Evolutionary conservation across 2,888 invertebrate species (phyloP).

Genomic region (Plebejus melissa): DNA sequence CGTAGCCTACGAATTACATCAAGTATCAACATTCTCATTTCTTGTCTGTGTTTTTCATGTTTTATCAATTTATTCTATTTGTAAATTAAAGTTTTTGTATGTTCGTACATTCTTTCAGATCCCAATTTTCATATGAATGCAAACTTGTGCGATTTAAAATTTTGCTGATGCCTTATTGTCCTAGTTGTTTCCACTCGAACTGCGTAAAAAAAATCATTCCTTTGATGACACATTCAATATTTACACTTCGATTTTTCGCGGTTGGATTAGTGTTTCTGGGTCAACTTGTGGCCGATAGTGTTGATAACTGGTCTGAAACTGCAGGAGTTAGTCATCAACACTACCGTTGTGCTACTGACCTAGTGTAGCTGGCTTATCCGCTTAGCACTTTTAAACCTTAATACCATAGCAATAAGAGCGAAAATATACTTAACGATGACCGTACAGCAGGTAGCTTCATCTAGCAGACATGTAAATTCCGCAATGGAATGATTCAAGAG

Average conservation of each 20-base stretch:
- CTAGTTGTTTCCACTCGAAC: not conserved
- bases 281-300: not conserved
- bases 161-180: not conserved
- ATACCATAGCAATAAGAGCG: not conserved
- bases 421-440: not conserved
- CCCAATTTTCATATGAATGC: no score
- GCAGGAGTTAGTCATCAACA: not conserved
- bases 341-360: not conserved
- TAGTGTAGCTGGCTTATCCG: no score
- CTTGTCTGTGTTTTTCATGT: no score
- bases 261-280: not conserved
- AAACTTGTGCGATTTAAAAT: not conserved
- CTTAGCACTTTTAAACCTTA: not conserved
- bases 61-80: no score
- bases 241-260: not conserved
- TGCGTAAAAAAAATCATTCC: not conserved
- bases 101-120: no score
- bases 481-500: constrained; percentile 12
- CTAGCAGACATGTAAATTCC: constrained; percentile 8
- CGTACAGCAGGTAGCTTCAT: not conserved
- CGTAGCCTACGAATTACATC: no score
- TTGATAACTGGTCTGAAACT: not conserved
- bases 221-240: not conserved
- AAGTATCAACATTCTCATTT: no score
- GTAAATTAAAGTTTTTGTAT: no score